phyloP scores from a whole-genome alignment of 2,888 invertebrate species.

The Mechanitis messenoides region DNA sequence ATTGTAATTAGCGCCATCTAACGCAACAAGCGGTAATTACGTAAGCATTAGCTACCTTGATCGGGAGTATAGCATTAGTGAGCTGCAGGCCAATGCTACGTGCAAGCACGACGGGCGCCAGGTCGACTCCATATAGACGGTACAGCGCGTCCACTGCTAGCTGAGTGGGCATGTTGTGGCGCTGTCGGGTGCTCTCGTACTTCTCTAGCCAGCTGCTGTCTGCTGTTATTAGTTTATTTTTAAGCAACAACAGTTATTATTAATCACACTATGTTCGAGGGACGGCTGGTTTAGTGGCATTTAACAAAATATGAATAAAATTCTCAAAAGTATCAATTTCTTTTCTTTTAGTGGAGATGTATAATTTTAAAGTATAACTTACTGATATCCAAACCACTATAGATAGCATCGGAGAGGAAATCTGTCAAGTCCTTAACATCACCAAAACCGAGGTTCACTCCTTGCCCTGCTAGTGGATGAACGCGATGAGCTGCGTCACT shows the following conservation, averaged over 20 bases:
- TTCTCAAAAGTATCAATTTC: no score
- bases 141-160: slow-evolving; percentile 91
- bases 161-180: slow-evolving; percentile 93
- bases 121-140: slow-evolving; percentile 85
- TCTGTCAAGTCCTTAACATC: slow-evolving; percentile 88
- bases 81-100: slow-evolving; percentile 89
- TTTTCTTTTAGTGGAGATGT: no score
- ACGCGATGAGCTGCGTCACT: slow-evolving; percentile 93
- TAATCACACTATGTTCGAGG: no score
- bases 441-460: slow-evolving; percentile 97
- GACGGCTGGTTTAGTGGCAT: no score
- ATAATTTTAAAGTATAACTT: slow-evolving; percentile 34
- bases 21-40: background rate
- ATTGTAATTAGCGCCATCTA: background rate
- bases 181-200: slow-evolving; percentile 90
- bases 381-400: slow-evolving; percentile 86
- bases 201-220: slow-evolving; percentile 81
- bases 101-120: slow-evolving; percentile 85
- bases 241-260: no score
- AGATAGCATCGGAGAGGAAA: slow-evolving; percentile 81
- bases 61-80: slow-evolving; percentile 82
- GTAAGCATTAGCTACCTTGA: slow-evolving; percentile 77
- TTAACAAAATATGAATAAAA: no score
- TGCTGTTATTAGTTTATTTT: slow-evolving; percentile 63
- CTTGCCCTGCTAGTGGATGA: slow-evolving; percentile 98